phyloP scores from a whole-genome alignment of 2,797 vertebrate species.

The Lophius americanus region DNA sequence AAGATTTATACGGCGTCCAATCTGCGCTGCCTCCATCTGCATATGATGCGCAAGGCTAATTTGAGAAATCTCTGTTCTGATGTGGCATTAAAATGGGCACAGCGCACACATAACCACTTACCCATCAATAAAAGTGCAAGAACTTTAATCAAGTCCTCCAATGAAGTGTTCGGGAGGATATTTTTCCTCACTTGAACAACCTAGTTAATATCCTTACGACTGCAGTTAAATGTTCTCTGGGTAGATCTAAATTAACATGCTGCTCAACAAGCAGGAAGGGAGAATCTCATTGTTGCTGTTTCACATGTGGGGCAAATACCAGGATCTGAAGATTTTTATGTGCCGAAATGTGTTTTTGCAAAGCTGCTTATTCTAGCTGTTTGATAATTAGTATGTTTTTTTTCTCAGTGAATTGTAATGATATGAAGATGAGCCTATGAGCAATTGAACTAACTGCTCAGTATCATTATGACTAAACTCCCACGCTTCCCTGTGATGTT shows the following conservation, averaged over 20 bases:
- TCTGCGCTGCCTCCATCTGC: slow-evolving; percentile 71
- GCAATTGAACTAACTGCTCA: too few relatives aligned
- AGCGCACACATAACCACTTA: slow-evolving; percentile 23
- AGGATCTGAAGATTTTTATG: slow-evolving; percentile 14
- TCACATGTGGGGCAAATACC: slow-evolving; percentile 23
- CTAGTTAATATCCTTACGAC: slow-evolving; percentile 6
- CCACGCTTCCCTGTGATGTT: slow-evolving; percentile 56
- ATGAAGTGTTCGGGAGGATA: slow-evolving; percentile 9
- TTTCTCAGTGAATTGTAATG: too few relatives aligned
- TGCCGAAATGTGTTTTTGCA: slow-evolving; percentile 15
- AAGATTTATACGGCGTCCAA: slow-evolving; percentile 80
- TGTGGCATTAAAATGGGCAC: slow-evolving; percentile 53
- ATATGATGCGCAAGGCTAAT: slow-evolving; percentile 79
- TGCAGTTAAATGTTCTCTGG: slow-evolving; percentile 14
- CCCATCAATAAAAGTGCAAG: slow-evolving; percentile 29
- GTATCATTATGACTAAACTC: slow-evolving; percentile 32
- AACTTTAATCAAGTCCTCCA: slow-evolving; percentile 27
- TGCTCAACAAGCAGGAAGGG: slow-evolving; percentile 29
- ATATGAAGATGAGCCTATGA: too few relatives aligned
- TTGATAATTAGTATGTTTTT: slow-evolving; percentile 19
- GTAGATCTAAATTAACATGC: slow-evolving; percentile 29
- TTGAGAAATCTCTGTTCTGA: slow-evolving; percentile 73
- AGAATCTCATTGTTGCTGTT: slow-evolving; percentile 26
- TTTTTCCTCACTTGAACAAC: slow-evolving; percentile 14
- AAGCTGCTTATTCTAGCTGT: slow-evolving; percentile 4